Percentiles rank a stretch among this genome's conserved stretches.
These are phyloP conservation scores for Malurus elegans DNA, from an alignment of 2,113 vertebrate genomes.

Conservation along the genomic window DNA sequence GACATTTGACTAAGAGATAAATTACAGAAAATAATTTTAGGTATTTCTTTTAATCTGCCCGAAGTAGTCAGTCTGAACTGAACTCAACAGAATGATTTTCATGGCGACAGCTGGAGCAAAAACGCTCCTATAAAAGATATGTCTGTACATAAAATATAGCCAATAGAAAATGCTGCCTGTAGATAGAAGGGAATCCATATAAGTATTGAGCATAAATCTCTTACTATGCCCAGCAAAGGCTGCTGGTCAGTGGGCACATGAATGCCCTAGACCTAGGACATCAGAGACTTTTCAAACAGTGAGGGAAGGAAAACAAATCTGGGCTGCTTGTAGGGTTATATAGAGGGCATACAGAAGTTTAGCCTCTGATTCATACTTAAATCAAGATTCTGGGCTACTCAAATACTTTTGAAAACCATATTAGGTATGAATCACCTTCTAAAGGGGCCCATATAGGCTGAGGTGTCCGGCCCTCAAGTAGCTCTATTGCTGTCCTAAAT, in stretches of 20 bases:
- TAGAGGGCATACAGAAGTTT: neutral
- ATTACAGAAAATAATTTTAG: slow-evolving; percentile 32
- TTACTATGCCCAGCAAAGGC: neutral
- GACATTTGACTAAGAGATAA: slow-evolving; percentile 14
- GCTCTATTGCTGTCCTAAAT: neutral
- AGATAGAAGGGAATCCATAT: neutral
- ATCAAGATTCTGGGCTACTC: neutral
- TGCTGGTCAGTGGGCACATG: neutral
- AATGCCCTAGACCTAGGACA: neutral
- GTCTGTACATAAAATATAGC: neutral
- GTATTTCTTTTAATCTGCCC: neutral
- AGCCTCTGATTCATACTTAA: neutral
- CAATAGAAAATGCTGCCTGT: neutral
- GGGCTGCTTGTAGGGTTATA: neutral
- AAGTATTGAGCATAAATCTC: neutral
- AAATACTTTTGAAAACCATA: neutral
- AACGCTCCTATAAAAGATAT: neutral
- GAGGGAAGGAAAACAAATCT: neutral
- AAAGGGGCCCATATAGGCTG: neutral
- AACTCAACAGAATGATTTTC: slow-evolving; percentile 10
- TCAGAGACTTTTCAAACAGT: neutral
- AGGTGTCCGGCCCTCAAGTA: neutral
- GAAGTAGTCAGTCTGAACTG: neutral
- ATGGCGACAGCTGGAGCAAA: neutral
- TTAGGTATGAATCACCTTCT: neutral